Base-by-base conservation (phyloP, 2,888 invertebrate species). In the Nephrotoma flavescens region DNA sequence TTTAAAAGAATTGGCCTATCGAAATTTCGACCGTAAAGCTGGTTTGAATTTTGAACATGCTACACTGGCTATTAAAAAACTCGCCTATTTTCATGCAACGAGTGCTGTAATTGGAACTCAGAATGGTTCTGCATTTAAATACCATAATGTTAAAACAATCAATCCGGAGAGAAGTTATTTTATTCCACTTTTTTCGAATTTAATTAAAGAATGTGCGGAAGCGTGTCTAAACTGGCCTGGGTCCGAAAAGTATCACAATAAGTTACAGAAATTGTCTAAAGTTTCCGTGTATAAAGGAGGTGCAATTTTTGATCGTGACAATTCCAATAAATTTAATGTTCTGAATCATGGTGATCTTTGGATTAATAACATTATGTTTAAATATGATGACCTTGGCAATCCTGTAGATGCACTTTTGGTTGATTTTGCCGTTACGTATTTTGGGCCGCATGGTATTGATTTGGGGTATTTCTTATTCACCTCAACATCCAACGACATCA, bases 31-130 rank as follows among this genome's bases (percentile, higher is more conserved):
- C 88, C 91, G 93, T 57, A 91, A 92, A 87, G 87, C 89, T 57
- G 93, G 93, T 41, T 90, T 94, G 11, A 92, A 93, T 89, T 90
- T 92, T 86, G 90, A 91, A 2, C 93, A 93, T 88, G 91, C 92
- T 87, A 89, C 91, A 83, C 87, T 92, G 86, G 92, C 92, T 9
- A 88, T 93, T 12, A 91, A 91, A 87, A 92, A 92, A 89, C 89
- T 94, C 87, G 93, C 93, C 0, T 91, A 90, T 88, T 92, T 93
- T 88, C 94, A 94, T 89, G 94, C 93, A 4, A 90, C 92, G 11
- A 93, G 93, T 2, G 91, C 93, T 85, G 91, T 92, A 47, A 88
- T 93, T 83, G 91, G 91, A 31, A 71, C 9, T 9, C 31, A 71
- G 31, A 71, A 84, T 42, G 0, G 41, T 2, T 42, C 41, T 15